Conservation (phyloP, 2,797 vertebrate genomes). For the Chanos chanos region DNA sequence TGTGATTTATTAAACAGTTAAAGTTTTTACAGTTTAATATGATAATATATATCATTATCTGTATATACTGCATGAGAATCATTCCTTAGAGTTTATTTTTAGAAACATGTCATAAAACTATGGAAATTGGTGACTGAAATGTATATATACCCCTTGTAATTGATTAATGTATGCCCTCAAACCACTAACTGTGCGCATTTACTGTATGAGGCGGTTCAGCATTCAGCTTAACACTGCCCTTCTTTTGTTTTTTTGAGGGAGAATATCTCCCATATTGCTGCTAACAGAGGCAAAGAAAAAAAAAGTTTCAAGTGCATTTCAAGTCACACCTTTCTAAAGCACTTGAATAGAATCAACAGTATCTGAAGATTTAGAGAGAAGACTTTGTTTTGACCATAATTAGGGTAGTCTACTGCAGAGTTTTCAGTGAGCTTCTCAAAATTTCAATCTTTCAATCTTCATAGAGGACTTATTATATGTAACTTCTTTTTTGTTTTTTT, state of each 20-base stretch:
- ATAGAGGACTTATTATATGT: too few relatives aligned
- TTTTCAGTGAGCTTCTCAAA: too few relatives aligned
- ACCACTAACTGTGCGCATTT: slow-evolving; percentile 60
- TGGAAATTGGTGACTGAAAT: slow-evolving; percentile 41
- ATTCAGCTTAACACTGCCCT: not conserved
- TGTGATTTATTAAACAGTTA: too few relatives aligned
- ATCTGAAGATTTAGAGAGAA: too few relatives aligned
- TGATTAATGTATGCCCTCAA: slow-evolving; percentile 51
- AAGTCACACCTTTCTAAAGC: too few relatives aligned
- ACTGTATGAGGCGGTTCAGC: slow-evolving; percentile 39
- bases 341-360: too few relatives aligned
- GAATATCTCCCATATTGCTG: slow-evolving; percentile 59
- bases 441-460: too few relatives aligned
- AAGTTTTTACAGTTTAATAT: too few relatives aligned
- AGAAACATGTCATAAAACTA: slow-evolving; percentile 33
- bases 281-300: slow-evolving; percentile 53
- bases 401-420: too few relatives aligned
- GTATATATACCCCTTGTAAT: slow-evolving; percentile 42
- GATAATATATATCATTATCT: slow-evolving; percentile 20
- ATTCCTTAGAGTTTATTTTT: slow-evolving; percentile 43
- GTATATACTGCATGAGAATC: slow-evolving; percentile 35
- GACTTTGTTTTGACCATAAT: too few relatives aligned
- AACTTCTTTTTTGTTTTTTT: too few relatives aligned
- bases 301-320: too few relatives aligned
- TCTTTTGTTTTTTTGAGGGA: slow-evolving; percentile 2